Base-by-base conservation (phyloP, 2,113 vertebrate genomes). In the Oxygymnocypris stewartii region DNA sequence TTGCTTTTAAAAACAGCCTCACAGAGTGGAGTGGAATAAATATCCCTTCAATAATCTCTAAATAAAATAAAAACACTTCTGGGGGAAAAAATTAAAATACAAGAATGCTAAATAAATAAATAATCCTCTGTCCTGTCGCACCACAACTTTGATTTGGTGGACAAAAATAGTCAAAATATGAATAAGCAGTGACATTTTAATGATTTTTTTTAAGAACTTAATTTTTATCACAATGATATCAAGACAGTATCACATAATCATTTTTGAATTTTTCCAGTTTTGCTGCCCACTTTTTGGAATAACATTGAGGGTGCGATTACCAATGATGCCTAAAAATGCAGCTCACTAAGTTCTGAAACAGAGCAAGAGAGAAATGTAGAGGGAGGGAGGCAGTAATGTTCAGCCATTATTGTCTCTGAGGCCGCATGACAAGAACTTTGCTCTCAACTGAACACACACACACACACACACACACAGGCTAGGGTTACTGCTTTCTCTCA, bases 401-500 rank as follows among this genome's bases (percentile, higher is more conserved):
- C 47, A 77, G 82, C 20, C 65, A 63, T 67, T 79, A 84, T 51
- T 63, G 40, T 59, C 74, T 40, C 20, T 40, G 16, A 42, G 44
- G 76, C 14, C 54, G 63, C 67, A 63, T 79, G 18, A 71, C 23
- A 28, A 84, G 42, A 84, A 84, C 40, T 74, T 69, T 75, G 25
- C 65, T 67, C 82, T 79, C 25, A 84, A 54, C 4, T 23, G 47
- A 57, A 25, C n/a, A 86, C 79, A 31, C 69, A 31, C 28, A 69
- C 44, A 85, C 71, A 54, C 57, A 82, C 37, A 44, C 71, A 74
- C 67, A 71, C 31, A 35, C 0, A 37, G 31, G 73, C 37, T 87
- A 85, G 28, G 31, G 83, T 89, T 89, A 87, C 88, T 77, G 83
- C 79, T 76, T 82, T 83, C 83, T 74, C 73, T 79, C 42, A 63